Evolutionary conservation across 2,113 vertebrate genomes (phyloP).

Genomic region (Ellobius talpinus): DNA sequence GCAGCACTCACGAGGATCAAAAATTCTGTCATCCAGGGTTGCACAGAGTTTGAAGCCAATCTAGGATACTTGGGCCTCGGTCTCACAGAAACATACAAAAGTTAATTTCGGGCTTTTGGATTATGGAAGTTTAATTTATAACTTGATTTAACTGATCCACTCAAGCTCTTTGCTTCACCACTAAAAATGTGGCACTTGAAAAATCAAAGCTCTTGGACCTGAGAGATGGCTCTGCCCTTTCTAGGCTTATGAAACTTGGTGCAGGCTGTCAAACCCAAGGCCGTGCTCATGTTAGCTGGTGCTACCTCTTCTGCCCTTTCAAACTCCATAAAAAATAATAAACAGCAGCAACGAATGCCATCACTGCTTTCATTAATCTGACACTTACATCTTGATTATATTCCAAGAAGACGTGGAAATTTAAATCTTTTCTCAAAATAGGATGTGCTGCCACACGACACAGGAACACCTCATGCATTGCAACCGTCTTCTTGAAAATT

Average conservation of each 20-base stretch:
- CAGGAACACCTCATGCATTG: constrained; percentile 99
- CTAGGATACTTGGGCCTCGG: too few relatives aligned
- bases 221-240: not conserved
- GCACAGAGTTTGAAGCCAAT: not conserved
- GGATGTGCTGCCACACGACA: constrained; percentile 98
- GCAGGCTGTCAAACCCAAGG: not conserved
- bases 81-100: not conserved
- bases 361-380: constrained; percentile 61
- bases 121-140: not conserved
- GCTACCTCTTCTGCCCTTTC: not conserved
- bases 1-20: not conserved
- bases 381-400: constrained; percentile 99
- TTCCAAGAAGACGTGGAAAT: constrained; percentile 99
- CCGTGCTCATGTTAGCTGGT: too few relatives aligned
- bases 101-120: not conserved
- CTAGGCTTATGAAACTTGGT: not conserved
- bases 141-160: constrained; percentile 59
- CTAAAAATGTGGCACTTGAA: constrained; percentile 17
- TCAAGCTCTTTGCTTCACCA: not conserved
- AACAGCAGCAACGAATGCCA: not conserved
- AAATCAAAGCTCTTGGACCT: not conserved
- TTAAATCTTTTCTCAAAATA: constrained; percentile 97
- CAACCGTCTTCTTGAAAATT: constrained; percentile 99
- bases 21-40: not conserved
- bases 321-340: constrained; percentile 70